These are phyloP conservation scores for Zygaena filipendulae DNA, from an alignment of 2,888 invertebrate species.

Conservation along the genomic window DNA sequence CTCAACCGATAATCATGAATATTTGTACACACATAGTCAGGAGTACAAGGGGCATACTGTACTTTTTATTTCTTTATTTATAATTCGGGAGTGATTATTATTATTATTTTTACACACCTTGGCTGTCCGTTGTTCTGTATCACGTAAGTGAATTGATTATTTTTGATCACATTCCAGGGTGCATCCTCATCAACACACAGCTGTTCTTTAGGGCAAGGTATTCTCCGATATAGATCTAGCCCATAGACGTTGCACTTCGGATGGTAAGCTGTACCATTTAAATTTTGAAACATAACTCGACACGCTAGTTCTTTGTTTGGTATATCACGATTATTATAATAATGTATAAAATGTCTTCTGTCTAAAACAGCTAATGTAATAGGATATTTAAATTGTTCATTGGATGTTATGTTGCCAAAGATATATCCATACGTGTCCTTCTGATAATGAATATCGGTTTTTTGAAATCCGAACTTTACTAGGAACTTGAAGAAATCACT, in stretches of 20 bases:
- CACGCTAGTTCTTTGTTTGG: slow-evolving; percentile 79
- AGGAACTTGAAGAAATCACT: slow-evolving; percentile 89
- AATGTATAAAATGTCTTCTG: slow-evolving; percentile 87
- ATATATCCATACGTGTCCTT: slow-evolving; percentile 94
- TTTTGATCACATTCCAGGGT: slow-evolving; percentile 84
- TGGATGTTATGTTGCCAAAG: slow-evolving; percentile 92
- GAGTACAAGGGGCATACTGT: too few species aligned
- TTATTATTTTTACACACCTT: slow-evolving; percentile 67
- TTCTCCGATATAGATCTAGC: slow-evolving; percentile 79
- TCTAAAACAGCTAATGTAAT: slow-evolving; percentile 92
- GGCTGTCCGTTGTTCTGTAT: slow-evolving; percentile 91
- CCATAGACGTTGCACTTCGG: slow-evolving; percentile 82
- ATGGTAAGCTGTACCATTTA: slow-evolving; percentile 87
- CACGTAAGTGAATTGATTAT: slow-evolving; percentile 93
- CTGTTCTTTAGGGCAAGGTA: slow-evolving; percentile 82
- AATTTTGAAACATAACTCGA: slow-evolving; percentile 84
- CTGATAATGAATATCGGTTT: slow-evolving; percentile 87
- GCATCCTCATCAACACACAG: slow-evolving; percentile 90
- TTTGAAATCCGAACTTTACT: slow-evolving; percentile 96
- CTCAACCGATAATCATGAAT: too few species aligned
- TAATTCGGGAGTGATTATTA: too few species aligned
- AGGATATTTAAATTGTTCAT: slow-evolving; percentile 71
- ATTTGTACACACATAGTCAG: too few species aligned
- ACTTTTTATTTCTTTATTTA: too few species aligned
- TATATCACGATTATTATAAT: slow-evolving; percentile 81